Evolutionary conservation across 2,113 vertebrate species (phyloP).

Genomic region (Nettapus auritus): DNA sequence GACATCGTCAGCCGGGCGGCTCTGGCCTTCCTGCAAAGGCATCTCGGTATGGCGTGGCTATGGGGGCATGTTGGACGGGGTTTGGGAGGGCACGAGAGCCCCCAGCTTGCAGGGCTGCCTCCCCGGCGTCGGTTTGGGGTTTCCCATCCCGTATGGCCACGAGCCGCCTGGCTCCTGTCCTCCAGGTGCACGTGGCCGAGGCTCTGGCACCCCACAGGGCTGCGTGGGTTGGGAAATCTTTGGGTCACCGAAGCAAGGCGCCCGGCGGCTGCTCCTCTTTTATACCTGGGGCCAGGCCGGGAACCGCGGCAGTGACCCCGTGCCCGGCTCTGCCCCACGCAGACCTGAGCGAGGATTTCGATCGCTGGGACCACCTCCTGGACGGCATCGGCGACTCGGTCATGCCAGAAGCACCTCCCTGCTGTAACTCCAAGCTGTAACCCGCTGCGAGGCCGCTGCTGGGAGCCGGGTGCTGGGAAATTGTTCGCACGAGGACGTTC

Average conservation of each 20-base stretch:
- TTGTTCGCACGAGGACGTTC: rapidly evolving
- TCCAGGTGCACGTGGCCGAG: background rate
- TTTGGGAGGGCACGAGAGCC: rapidly evolving
- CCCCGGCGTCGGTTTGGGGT: background rate
- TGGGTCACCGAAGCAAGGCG: background rate
- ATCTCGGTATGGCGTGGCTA: slow-evolving; percentile 62
- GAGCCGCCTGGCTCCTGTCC: background rate
- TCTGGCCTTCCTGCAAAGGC: slow-evolving; percentile 80
- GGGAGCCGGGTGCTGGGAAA: rapidly evolving
- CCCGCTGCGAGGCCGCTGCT: background rate
- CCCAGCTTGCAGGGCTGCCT: rapidly evolving
- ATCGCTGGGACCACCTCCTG: slow-evolving; percentile 66
- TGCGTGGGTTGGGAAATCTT: background rate
- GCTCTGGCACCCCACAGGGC: background rate
- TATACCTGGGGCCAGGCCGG: background rate
- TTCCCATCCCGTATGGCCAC: background rate
- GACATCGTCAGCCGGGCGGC: slow-evolving; percentile 64
- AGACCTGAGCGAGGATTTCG: slow-evolving; percentile 73
- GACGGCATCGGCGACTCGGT: slow-evolving; percentile 70
- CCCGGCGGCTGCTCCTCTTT: rapidly evolving
- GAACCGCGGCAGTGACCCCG: rapidly evolving
- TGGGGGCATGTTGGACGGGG: background rate
- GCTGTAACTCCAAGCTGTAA: slow-evolving; percentile 69
- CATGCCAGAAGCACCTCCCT: slow-evolving; percentile 19
- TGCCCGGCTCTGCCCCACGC: background rate